phyloP scores from a whole-genome alignment of 2,797 vertebrate genomes.

The Kryptolebias ocellatus region DNA sequence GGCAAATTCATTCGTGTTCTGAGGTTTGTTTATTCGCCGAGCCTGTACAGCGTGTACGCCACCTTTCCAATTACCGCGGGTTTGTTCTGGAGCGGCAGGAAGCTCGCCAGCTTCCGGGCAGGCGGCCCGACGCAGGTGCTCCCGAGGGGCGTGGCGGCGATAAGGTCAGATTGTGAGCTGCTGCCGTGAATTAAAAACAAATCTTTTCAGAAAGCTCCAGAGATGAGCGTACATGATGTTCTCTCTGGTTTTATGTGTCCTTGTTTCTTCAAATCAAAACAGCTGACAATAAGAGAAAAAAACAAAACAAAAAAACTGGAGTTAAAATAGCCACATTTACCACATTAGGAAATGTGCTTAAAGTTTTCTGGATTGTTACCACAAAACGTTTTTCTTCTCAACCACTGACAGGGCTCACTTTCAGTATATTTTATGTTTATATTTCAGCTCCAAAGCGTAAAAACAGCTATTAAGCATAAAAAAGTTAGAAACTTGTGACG shows the following conservation, averaged over 20 bases:
- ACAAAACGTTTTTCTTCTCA: no score
- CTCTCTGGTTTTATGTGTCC: background rate
- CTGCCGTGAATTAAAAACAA: background rate
- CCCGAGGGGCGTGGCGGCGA: background rate
- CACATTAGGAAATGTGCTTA: no score
- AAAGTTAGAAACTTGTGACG: background rate
- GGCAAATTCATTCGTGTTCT: background rate
- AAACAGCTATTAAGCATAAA: background rate
- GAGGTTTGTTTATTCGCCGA: background rate
- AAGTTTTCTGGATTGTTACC: background rate
- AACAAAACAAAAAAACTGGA: background rate
- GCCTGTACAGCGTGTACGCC: background rate
- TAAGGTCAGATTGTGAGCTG: conserved; percentile 5
- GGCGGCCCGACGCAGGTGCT: background rate
- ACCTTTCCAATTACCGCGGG: background rate
- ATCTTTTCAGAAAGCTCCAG: background rate
- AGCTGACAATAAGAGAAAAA: background rate
- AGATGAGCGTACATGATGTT: background rate
- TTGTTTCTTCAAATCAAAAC: background rate
- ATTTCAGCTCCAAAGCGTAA: no score
- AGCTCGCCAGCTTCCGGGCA: background rate
- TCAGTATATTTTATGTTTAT: no score
- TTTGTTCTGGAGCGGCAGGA: conserved; percentile 6
- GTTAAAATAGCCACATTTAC: background rate
- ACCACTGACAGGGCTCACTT: no score